Conservation (phyloP, 2,888 invertebrate species). For the Drosophila silvestris region DNA sequence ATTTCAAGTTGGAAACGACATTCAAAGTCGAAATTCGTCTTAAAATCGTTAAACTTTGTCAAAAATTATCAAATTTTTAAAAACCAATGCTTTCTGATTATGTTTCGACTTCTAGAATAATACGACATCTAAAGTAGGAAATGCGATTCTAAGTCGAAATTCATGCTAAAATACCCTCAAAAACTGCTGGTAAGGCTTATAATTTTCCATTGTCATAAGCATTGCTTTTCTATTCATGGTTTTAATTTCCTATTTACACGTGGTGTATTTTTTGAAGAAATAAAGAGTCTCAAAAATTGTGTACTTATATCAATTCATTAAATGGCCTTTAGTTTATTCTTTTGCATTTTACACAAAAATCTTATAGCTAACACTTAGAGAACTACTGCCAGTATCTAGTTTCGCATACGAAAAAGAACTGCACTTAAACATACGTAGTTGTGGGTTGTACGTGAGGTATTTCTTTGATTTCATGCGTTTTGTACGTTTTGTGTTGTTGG, state of each 20-base stretch:
- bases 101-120: background rate
- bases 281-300: background rate
- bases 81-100: background rate
- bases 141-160: background rate
- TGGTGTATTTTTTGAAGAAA: background rate
- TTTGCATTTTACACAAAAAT: slow-evolving; percentile 31
- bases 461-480: slow-evolving; percentile 76
- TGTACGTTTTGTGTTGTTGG: slow-evolving; percentile 33
- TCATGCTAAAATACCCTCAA: background rate
- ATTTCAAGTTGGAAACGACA: background rate
- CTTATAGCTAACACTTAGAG: slow-evolving; percentile 26
- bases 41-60: background rate
- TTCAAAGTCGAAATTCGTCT: background rate
- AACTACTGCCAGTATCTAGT: slow-evolving; percentile 51
- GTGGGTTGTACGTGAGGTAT: slow-evolving; percentile 65
- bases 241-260: background rate
- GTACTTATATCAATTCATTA: slow-evolving; percentile 38
- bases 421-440: slow-evolving; percentile 49
- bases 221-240: background rate
- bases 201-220: background rate
- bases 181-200: background rate
- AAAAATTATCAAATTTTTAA: too few species aligned
- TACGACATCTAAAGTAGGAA: rapidly evolving
- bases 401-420: slow-evolving; percentile 58
- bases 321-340: slow-evolving; percentile 59